These are phyloP conservation scores for Atopsyche davidsoni DNA, from an alignment of 1,140 invertebrate genomes.

Conservation along the genomic window DNA sequence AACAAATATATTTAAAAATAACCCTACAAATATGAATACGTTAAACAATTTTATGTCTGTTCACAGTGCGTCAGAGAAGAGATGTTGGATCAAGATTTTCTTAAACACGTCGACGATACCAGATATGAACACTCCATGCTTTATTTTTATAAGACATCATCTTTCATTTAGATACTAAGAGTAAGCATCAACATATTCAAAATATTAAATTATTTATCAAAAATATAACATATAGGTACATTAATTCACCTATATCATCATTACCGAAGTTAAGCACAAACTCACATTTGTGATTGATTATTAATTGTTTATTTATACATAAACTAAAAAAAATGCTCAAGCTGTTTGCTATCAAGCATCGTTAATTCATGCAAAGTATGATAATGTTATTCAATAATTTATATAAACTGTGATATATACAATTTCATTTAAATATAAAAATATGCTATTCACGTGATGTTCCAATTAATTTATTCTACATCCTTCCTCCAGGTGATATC, in stretches of 20 bases:
- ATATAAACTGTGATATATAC: slow-evolving; percentile 31
- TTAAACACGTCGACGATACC: slow-evolving; percentile 8
- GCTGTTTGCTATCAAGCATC: slow-evolving; percentile 24
- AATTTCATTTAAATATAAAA: slow-evolving; percentile 25
- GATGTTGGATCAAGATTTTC: slow-evolving; percentile 27
- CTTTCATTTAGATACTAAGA: slow-evolving; percentile 9
- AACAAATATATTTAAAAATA: slow-evolving; percentile 9
- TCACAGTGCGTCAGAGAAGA: slow-evolving; percentile 28
- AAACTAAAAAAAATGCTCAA: slow-evolving; percentile 40
- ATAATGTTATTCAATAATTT: slow-evolving; percentile 26
- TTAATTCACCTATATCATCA: neutral
- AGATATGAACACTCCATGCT: slow-evolving; percentile 12
- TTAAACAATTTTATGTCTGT: slow-evolving; percentile 7
- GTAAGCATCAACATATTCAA: no score
- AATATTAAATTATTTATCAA: slow-evolving; percentile 1
- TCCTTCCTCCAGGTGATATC: no score
- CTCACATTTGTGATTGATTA: no score
- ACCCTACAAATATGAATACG: neutral
- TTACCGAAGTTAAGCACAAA: no score
- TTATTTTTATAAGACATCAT: slow-evolving; percentile 18
- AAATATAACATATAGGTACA: neutral
- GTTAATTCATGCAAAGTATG: slow-evolving; percentile 26
- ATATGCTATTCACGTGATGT: slow-evolving; percentile 11
- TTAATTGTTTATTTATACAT: slow-evolving; percentile 32
- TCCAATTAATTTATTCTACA: no score